Percentiles rank a stretch among this genome's conserved stretches.
These are phyloP conservation scores for Furcula furcula DNA, from an alignment of 2,888 invertebrate genomes.

Conservation along the genomic window DNA sequence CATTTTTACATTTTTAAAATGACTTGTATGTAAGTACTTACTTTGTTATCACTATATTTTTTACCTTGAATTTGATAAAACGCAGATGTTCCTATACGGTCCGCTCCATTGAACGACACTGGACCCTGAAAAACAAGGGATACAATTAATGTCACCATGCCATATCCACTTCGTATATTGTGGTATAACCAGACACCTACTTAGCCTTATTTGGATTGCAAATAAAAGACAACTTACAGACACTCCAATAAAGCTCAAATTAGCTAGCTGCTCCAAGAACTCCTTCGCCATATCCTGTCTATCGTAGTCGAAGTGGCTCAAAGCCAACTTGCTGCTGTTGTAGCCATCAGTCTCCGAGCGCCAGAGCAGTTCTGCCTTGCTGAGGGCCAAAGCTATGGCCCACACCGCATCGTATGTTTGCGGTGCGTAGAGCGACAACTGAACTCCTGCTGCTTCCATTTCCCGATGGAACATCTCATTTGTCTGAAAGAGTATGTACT, in stretches of 20 bases:
- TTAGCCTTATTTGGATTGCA: too few species aligned
- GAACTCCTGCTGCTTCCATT: slow-evolving; percentile 76
- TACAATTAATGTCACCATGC: neutral
- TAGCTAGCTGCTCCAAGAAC: slow-evolving; percentile 86
- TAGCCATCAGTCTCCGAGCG: slow-evolving; percentile 43
- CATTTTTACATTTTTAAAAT: too few species aligned
- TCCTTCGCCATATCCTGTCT: slow-evolving; percentile 87
- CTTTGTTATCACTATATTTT: too few species aligned
- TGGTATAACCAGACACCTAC: too few species aligned
- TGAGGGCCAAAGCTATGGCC: slow-evolving; percentile 91
- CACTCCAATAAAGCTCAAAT: slow-evolving; percentile 90
- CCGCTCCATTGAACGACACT: slow-evolving; percentile 93
- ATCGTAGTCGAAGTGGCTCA: slow-evolving; percentile 87
- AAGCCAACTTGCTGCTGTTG: slow-evolving; percentile 47
- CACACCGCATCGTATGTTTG: slow-evolving; percentile 96
- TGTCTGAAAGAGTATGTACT: slow-evolving; percentile 71
- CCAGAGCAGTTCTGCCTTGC: slow-evolving; percentile 83
- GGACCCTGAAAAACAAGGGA: slow-evolving; percentile 86
- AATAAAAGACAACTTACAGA: slow-evolving; percentile 85
- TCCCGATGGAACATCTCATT: slow-evolving; percentile 84
- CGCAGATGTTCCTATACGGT: slow-evolving; percentile 92
- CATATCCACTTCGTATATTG: too few species aligned
- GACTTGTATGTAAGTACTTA: too few species aligned
- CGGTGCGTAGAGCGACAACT: slow-evolving; percentile 86
- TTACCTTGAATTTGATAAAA: slow-evolving; percentile 94